These are phyloP conservation scores for Ellobius talpinus DNA, from an alignment of 2,113 vertebrate species.

Conservation along the genomic window DNA sequence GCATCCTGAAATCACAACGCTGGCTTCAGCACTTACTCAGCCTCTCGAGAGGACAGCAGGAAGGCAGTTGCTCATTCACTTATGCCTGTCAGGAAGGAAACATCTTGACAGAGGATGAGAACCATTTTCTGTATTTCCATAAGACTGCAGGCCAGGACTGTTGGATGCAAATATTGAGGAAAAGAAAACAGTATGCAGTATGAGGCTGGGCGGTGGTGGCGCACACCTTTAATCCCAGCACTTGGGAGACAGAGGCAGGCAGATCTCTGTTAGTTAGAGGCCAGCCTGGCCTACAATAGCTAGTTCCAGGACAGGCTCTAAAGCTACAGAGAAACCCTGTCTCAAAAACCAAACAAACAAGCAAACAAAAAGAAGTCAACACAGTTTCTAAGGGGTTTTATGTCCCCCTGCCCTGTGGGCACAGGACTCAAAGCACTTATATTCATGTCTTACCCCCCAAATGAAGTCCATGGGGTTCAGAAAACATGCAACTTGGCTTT, in stretches of 20 bases:
- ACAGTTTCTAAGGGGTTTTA: neutral
- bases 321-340: too few relatives aligned
- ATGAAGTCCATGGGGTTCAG: neutral
- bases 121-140: conserved; percentile 44
- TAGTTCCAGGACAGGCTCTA: too few relatives aligned
- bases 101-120: conserved; percentile 60
- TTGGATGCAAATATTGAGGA: conserved; percentile 44
- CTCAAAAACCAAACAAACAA: too few relatives aligned
- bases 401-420: neutral
- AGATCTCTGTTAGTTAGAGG: too few relatives aligned
- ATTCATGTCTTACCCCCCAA: neutral
- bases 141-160: conserved; percentile 42
- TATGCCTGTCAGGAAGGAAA: conserved; percentile 69
- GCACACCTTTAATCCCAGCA: too few relatives aligned
- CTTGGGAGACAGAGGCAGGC: too few relatives aligned
- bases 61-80: conserved; percentile 52
- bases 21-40: conserved; percentile 22
- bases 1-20: neutral
- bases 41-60: conserved; percentile 32
- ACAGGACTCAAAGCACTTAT: neutral
- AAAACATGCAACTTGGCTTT: neutral
- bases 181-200: too few relatives aligned
- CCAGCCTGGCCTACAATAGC: too few relatives aligned
- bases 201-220: too few relatives aligned
- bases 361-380: neutral